phyloP scores from a whole-genome alignment of 2,888 invertebrate species.

The Lottia scabra region DNA sequence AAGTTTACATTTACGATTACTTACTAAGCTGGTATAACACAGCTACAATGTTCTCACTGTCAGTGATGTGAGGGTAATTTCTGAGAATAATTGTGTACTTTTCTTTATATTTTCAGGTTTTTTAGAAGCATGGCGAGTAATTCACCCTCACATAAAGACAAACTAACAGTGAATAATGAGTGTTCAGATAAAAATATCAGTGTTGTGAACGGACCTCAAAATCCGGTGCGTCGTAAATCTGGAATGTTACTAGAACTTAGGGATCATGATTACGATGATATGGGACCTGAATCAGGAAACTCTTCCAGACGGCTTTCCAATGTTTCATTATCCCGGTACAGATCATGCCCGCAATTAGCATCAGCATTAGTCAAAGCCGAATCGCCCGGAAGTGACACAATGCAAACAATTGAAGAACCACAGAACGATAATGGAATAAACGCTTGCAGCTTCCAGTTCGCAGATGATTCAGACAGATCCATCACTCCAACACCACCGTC shows the following conservation, averaged over 20 bases:
- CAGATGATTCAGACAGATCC: conserved; percentile 26
- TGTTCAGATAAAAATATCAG: neutral
- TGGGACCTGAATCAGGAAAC: neutral
- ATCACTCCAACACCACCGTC: conserved; percentile 55
- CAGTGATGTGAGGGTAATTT: too few species aligned
- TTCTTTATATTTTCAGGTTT: too few species aligned
- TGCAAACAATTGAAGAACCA: conserved; percentile 15
- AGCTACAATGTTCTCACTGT: too few species aligned
- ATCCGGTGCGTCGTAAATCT: neutral
- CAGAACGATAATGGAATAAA: conserved; percentile 6
- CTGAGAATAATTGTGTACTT: too few species aligned
- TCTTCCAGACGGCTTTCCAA: neutral
- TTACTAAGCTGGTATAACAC: too few species aligned
- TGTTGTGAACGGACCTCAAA: neutral
- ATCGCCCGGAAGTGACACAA: conserved; percentile 29
- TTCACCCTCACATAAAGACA: neutral
- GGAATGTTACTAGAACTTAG: neutral
- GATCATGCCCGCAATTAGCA: conserved; percentile 35
- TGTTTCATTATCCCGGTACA: conserved; percentile 17
- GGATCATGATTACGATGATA: neutral
- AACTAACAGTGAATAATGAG: neutral
- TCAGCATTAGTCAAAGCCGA: conserved; percentile 20
- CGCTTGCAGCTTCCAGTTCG: neutral
- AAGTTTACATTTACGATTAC: too few species aligned
- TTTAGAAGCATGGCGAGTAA: neutral